phyloP scores from a whole-genome alignment of 2,797 vertebrate genomes.

The Euphonia xanthogaster region DNA sequence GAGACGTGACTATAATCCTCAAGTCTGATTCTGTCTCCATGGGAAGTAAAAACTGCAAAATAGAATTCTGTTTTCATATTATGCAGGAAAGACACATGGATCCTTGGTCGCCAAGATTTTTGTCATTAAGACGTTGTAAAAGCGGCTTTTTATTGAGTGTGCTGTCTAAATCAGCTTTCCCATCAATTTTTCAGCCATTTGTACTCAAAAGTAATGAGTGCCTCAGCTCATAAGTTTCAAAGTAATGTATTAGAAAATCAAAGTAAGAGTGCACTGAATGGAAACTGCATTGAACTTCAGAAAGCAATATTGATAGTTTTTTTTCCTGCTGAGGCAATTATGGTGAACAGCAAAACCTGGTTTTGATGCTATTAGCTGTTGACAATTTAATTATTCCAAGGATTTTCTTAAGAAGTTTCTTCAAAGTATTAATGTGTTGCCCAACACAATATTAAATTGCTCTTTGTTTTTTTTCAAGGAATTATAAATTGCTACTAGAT shows the following conservation, averaged over 20 bases:
- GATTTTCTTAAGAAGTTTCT: conserved; percentile 9
- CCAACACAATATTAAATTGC: not conserved
- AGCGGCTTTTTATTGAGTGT: conserved; percentile 47
- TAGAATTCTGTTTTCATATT: conserved; percentile 27
- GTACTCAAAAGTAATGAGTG: conserved; percentile 65
- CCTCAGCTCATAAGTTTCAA: conserved; percentile 61
- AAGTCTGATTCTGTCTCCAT: not conserved
- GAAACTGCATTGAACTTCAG: conserved; percentile 66
- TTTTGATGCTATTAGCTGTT: conserved; percentile 65
- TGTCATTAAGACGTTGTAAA: conserved; percentile 57
- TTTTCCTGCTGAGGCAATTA: conserved; percentile 53
- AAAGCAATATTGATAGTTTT: conserved; percentile 54
- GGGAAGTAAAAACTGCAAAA: conserved; percentile 21
- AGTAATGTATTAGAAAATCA: conserved; percentile 72
- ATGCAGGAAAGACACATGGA: not conserved
- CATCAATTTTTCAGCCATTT: conserved; percentile 69
- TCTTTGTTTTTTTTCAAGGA: not conserved
- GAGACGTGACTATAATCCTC: conserved; percentile 2
- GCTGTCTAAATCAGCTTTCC: conserved; percentile 56
- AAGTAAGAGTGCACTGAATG: conserved; percentile 55
- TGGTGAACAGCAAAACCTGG: conserved; percentile 29
- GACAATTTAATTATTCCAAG: conserved; percentile 63
- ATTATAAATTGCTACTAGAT: not conserved
- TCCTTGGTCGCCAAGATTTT: conserved; percentile 16
- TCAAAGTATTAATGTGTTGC: not conserved